These are phyloP conservation scores for Battus philenor DNA, from an alignment of 1,140 invertebrate genomes.

Conservation along the genomic window DNA sequence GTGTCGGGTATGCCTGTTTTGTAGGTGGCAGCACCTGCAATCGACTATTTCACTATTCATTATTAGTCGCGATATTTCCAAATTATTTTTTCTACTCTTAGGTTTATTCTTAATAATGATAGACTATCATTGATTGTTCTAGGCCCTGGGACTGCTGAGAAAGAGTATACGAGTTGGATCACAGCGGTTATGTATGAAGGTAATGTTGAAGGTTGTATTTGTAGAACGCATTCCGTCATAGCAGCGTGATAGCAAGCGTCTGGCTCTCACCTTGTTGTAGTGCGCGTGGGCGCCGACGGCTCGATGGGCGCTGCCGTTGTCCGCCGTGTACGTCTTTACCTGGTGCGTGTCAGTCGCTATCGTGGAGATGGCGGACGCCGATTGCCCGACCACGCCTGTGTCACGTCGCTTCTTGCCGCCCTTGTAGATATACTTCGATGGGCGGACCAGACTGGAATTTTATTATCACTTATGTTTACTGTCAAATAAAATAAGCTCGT, in stretches of 20 bases:
- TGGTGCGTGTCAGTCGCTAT: constrained; percentile 72
- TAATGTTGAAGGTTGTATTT: too few species aligned
- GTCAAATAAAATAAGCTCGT: too few species aligned
- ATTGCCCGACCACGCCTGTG: constrained; percentile 26
- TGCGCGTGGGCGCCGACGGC: constrained; percentile 85
- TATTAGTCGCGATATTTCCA: too few species aligned
- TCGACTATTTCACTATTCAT: too few species aligned
- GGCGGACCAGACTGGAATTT: constrained; percentile 56
- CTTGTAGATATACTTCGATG: constrained; percentile 65
- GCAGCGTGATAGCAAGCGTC: constrained; percentile 34
- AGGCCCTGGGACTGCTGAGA: not conserved
- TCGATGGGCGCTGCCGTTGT: constrained; percentile 87
- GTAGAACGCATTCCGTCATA: not conserved
- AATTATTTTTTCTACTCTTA: too few species aligned
- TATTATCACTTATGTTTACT: too few species aligned
- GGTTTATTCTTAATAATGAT: too few species aligned
- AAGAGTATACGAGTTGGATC: not conserved
- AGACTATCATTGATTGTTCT: too few species aligned
- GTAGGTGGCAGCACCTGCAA: too few species aligned
- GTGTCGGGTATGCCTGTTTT: too few species aligned
- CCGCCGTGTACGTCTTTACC: constrained; percentile 97
- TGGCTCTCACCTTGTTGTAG: constrained; percentile 91
- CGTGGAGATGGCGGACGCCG: constrained; percentile 59
- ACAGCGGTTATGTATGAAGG: constrained; percentile 1
- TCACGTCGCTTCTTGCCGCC: constrained; percentile 62